Evolutionary conservation across 2,888 invertebrate species (phyloP).

Genomic region (Megastigmus dorsalis): DNA sequence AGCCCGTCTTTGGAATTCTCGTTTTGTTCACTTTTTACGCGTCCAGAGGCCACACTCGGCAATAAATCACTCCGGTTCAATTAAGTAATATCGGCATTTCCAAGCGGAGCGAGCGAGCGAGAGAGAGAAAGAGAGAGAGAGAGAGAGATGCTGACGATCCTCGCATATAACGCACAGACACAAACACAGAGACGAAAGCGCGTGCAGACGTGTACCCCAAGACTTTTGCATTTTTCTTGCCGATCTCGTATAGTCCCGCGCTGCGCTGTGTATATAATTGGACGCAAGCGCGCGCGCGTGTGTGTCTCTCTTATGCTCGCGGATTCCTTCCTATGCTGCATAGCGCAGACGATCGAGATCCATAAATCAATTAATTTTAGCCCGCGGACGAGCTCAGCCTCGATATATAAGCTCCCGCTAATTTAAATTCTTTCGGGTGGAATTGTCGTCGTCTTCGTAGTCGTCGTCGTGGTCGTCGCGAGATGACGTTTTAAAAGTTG

Average conservation of each 20-base stretch:
- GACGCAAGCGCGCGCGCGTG: no score
- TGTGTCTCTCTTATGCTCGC: no score
- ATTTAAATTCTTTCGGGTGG: slow-evolving; percentile 73
- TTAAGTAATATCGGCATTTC: slow-evolving; percentile 55
- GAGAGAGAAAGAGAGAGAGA: background rate
- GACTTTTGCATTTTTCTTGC: slow-evolving; percentile 38
- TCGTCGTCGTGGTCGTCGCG: no score
- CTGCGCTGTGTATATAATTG: slow-evolving; percentile 45
- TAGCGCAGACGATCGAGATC: slow-evolving; percentile 52
- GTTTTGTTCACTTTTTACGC: slow-evolving; percentile 27
- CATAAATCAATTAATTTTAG: slow-evolving; percentile 74
- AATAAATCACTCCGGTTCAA: slow-evolving; percentile 56
- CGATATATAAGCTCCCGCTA: slow-evolving; percentile 71
- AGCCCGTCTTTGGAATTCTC: slow-evolving; percentile 38
- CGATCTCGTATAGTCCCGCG: no score
- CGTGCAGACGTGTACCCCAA: slow-evolving; percentile 13
- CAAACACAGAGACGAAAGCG: no score
- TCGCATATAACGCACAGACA: background rate
- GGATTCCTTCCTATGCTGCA: slow-evolving; percentile 26
- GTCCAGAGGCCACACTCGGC: background rate
- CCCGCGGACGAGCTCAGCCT: slow-evolving; percentile 70
- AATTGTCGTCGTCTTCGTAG: no score
- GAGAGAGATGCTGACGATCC: background rate
- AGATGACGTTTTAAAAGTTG: slow-evolving; percentile 34
- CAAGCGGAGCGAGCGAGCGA: background rate